phyloP scores from a whole-genome alignment of 2,888 invertebrate genomes.

The Bombylius discolor region DNA sequence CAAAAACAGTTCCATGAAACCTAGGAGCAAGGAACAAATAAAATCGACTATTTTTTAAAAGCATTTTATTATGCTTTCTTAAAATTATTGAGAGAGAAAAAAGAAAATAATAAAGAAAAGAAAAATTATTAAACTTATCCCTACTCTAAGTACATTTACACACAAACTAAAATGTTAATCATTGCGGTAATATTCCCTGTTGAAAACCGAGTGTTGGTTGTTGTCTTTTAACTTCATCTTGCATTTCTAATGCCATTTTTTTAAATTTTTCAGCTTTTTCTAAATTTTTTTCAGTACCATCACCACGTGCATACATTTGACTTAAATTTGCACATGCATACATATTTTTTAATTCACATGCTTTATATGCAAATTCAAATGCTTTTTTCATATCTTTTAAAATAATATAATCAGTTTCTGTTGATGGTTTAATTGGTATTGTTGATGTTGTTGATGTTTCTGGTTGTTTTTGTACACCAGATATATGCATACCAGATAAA shows the following conservation, averaged over 20 bases:
- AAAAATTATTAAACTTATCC: too few relatives aligned
- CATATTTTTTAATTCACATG: constrained; percentile 73
- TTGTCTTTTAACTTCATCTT: constrained; percentile 49
- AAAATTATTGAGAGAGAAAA: too few relatives aligned
- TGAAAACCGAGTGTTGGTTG: constrained; percentile 41
- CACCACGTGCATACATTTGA: constrained; percentile 73
- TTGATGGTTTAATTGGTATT: not conserved
- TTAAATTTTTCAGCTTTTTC: constrained; percentile 61
- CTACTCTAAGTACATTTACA: too few relatives aligned
- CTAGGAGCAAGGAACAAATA: too few relatives aligned
- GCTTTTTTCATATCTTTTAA: constrained; percentile 62
- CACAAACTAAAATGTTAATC: too few relatives aligned
- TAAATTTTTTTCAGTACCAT: constrained; percentile 62
- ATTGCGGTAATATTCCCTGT: constrained; percentile 33
- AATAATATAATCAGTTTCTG: constrained; percentile 39
- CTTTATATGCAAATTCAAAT: constrained; percentile 60
- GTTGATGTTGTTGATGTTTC: constrained; percentile 34
- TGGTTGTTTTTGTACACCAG: constrained; percentile 51
- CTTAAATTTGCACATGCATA: constrained; percentile 84
- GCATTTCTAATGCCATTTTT: constrained; percentile 54
- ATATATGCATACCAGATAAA: constrained; percentile 64
- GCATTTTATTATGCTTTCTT: too few relatives aligned
- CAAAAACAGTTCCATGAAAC: too few relatives aligned
- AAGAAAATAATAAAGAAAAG: too few relatives aligned
- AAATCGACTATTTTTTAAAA: too few relatives aligned